Base-by-base conservation (phyloP, 2,113 vertebrate species). In the Ochotona curzoniae region DNA sequence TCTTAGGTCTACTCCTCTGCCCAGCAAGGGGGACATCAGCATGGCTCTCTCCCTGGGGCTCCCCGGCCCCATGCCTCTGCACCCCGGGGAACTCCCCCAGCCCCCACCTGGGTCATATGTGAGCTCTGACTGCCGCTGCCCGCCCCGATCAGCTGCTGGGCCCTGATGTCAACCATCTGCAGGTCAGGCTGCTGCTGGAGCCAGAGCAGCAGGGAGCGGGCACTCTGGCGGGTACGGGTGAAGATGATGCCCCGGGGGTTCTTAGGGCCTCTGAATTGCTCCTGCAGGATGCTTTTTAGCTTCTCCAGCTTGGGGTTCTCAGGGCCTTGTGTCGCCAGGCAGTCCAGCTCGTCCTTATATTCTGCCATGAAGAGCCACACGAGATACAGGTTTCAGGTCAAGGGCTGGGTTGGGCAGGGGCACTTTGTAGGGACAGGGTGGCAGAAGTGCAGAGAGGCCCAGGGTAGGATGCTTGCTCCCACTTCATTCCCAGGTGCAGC, bases 101-200 rank as follows among this genome's bases (percentile, higher is more conserved):
- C 20, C 25, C 54, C 85, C 96, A 99, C 99, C 99, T 98, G 99
- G 0, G 99, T 99, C 99, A 99, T 99, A 95, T 98, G 97, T 80
- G 74, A 94, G 83, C 23, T 94, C 95, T 99, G 99, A 83, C 93
- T 98, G 95, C 96, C 98, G 96, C 69, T 95, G 13, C 99, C 98
- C 0, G 98, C 94, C 0, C 99, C 99, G 0, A 89, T 99, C 63
- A 99, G 89, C 80, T 98, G 78, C 0, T 97, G 98, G 0, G 99
- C 97, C 18, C 95, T 97, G 96, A 99, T 96, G 73, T 98, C 96
- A 0, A 98, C 90, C 0, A 21, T 20, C 0, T 25, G 2, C 63
- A 99, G 97, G 0, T 32, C 1, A 0, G 30, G 80, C 0, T 98
- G 98, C 75, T 66, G 95, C 83, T 38, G n/a, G 74, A 99, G 98